Evolutionary conservation across 2,888 invertebrate genomes (phyloP).

Genomic region (Stenodema calcarata): DNA sequence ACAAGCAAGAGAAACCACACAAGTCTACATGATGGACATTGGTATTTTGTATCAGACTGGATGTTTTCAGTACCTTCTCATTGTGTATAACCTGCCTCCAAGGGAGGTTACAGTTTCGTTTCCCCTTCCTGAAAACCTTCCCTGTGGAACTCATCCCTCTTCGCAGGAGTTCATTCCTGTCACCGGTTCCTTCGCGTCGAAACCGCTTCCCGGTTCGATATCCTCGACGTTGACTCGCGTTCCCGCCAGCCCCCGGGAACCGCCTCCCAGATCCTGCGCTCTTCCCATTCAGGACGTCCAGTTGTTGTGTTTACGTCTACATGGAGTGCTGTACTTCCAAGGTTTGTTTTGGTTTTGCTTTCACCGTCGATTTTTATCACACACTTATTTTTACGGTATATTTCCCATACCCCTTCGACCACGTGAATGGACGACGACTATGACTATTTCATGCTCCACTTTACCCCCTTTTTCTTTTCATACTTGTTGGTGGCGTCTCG

Average conservation of each 20-base stretch:
- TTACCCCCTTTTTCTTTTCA: background rate
- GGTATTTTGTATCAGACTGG: too few species aligned
- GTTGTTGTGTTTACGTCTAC: conserved; percentile 20
- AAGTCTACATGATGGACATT: too few species aligned
- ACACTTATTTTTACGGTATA: background rate
- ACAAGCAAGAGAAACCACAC: too few species aligned
- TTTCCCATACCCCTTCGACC: background rate
- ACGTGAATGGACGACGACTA: background rate
- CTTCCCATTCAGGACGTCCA: background rate
- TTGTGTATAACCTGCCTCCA: too few species aligned
- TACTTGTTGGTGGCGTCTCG: background rate
- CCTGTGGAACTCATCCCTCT: too few species aligned
- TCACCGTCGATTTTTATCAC: background rate
- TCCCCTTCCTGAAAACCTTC: too few species aligned
- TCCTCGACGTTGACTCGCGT: background rate
- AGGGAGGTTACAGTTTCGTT: too few species aligned
- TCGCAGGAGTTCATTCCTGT: too few species aligned
- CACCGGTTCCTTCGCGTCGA: background rate
- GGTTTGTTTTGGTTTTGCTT: conserved; percentile 7
- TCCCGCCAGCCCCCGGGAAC: conserved; percentile 8
- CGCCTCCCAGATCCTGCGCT: conserved; percentile 10
- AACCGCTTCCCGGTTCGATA: background rate
- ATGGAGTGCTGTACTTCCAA: conserved; percentile 43
- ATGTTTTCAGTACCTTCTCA: too few species aligned
- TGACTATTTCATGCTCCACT: background rate